Percentiles rank a stretch among this genome's conserved stretches.
Evolutionary conservation across 2,113 vertebrate species (phyloP).

Genomic region (Nothocercus julius): DNA sequence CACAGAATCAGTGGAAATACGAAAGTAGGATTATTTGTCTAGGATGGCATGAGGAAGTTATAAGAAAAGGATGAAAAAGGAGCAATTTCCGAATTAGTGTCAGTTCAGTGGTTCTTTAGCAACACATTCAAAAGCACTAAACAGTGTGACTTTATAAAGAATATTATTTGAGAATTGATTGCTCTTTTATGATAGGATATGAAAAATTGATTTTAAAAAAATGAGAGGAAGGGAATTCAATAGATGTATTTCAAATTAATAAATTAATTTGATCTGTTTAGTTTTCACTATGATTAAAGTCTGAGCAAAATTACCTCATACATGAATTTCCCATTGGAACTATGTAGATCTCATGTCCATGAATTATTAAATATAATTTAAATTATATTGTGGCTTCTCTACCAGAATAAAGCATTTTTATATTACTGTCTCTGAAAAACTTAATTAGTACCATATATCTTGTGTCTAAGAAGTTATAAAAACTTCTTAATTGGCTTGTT

Average conservation of each 20-base stretch:
- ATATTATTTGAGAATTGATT: not conserved
- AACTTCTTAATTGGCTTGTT: not conserved
- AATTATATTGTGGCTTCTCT: not conserved
- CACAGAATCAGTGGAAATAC: not conserved
- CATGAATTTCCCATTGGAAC: not conserved
- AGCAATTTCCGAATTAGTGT: not conserved
- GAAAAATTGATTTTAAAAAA: not conserved
- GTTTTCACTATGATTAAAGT: not conserved
- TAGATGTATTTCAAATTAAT: not conserved
- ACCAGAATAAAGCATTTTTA: not conserved
- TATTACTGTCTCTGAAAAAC: not conserved
- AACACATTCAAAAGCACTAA: not conserved
- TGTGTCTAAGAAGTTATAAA: not conserved
- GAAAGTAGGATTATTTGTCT: not conserved
- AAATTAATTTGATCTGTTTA: not conserved
- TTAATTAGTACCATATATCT: not conserved
- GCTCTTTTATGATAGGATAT: not conserved
- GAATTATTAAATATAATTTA: constrained; percentile 6
- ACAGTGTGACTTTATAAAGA: not conserved
- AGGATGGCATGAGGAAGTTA: not conserved
- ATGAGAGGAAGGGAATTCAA: not conserved
- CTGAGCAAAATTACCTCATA: not conserved
- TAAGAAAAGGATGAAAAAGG: not conserved
- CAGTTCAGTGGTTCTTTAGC: not conserved
- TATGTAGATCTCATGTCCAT: not conserved